Evolutionary conservation across 2,113 vertebrate genomes (phyloP).

Genomic region (Odocoileus virginianus): DNA sequence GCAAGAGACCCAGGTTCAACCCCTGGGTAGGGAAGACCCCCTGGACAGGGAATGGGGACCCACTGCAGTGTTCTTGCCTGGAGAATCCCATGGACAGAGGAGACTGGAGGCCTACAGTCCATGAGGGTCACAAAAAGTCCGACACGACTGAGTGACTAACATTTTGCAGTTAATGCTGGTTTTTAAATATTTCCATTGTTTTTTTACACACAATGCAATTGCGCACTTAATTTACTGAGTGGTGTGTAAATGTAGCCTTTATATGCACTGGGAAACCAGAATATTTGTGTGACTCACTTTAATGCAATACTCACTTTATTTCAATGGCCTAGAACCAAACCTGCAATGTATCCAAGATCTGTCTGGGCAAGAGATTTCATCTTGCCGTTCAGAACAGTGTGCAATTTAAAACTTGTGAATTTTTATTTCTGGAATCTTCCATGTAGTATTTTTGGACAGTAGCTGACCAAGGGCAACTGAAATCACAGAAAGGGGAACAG

Average conservation of each 20-base stretch:
- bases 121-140: background rate
- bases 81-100: background rate
- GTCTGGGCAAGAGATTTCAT: background rate
- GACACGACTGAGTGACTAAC: background rate
- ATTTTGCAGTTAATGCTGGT: background rate
- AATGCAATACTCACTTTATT: background rate
- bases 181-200: background rate
- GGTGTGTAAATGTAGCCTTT: background rate
- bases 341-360: background rate
- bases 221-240: no score
- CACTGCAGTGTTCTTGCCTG: background rate
- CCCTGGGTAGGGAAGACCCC: background rate
- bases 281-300: background rate
- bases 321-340: background rate
- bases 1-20: background rate
- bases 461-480: background rate
- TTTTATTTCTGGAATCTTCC: background rate
- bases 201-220: background rate
- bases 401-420: background rate
- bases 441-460: background rate
- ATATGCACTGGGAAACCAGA: background rate
- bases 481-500: background rate
- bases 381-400: background rate
- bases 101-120: background rate
- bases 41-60: background rate